A percentile compares a stretch with the other conserved stretches of the same genome.
phyloP scores from a whole-genome alignment of 2,113 vertebrate species.

The Trogon surrucura region DNA sequence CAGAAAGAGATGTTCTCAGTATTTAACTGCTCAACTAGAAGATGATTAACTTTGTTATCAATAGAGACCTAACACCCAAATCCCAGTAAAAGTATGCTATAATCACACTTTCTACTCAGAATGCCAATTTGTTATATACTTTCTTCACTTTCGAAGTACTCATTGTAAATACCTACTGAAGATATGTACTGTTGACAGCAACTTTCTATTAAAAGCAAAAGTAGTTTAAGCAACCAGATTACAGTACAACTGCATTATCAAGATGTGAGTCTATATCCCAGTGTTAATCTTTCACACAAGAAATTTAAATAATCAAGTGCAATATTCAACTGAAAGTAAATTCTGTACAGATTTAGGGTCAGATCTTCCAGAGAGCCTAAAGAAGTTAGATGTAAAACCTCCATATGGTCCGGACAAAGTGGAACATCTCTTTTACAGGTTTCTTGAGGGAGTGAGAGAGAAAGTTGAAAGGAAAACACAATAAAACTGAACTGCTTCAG shows the following conservation, averaged over 20 bases:
- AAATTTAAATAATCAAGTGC: neutral
- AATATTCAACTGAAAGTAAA: neutral
- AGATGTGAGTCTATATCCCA: neutral
- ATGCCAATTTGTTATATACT: neutral
- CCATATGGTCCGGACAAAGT: neutral
- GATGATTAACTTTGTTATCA: slow-evolving; percentile 11
- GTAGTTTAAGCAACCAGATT: neutral
- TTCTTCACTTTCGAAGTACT: neutral
- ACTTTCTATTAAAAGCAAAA: neutral
- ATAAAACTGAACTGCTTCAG: neutral
- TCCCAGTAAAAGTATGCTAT: neutral
- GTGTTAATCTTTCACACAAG: neutral
- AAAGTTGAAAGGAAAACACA: slow-evolving; percentile 28
- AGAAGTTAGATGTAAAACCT: neutral
- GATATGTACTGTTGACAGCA: neutral
- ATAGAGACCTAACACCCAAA: slow-evolving; percentile 1
- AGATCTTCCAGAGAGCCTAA: neutral
- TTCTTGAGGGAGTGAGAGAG: neutral
- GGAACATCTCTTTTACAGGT: neutral
- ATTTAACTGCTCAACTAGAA: slow-evolving; percentile 17
- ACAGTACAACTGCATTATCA: neutral
- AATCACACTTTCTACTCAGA: slow-evolving; percentile 4
- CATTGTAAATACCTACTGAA: neutral
- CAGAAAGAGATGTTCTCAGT: slow-evolving; percentile 20
- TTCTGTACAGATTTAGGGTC: neutral